Conservation (phyloP, 2,888 invertebrate genomes). For the Agriotes lineatus region DNA sequence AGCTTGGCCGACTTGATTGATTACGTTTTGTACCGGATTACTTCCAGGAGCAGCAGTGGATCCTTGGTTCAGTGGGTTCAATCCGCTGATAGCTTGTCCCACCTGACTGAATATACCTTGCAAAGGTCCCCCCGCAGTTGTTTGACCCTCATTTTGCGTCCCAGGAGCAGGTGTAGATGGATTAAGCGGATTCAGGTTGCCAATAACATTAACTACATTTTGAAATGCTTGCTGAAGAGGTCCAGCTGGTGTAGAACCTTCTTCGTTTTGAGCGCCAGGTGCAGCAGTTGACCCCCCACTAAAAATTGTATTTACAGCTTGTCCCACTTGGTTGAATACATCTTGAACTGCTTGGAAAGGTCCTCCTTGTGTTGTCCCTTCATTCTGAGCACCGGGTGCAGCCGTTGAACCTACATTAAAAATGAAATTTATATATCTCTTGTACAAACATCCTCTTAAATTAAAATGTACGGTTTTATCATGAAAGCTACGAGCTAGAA, state of each 20-base stretch:
- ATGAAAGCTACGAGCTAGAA: no score
- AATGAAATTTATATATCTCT: no score
- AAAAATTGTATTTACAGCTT: conserved; percentile 43
- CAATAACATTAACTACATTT: conserved; percentile 37
- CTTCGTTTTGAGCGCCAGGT: conserved; percentile 17
- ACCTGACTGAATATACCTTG: conserved; percentile 44
- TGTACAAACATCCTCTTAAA: no score
- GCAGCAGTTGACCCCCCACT: conserved; percentile 16
- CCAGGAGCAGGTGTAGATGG: conserved; percentile 5
- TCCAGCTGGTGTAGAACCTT: neutral
- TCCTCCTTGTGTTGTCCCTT: neutral
- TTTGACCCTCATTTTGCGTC: conserved; percentile 10
- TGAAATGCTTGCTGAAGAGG: conserved; percentile 42
- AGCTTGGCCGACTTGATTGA: no score
- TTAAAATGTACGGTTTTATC: no score
- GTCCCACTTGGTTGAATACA: conserved; percentile 15
- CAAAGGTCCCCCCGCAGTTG: conserved; percentile 40
- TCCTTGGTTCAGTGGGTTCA: no score
- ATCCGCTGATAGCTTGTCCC: no score
- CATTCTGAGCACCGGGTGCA: neutral
- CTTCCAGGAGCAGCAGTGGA: no score
- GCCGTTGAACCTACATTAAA: neutral
- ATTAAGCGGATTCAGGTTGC: conserved; percentile 45
- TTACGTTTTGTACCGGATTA: no score
- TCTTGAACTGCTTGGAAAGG: conserved; percentile 7